Conservation (phyloP, 2,888 invertebrate species). For the Drosophila bunnanda region DNA sequence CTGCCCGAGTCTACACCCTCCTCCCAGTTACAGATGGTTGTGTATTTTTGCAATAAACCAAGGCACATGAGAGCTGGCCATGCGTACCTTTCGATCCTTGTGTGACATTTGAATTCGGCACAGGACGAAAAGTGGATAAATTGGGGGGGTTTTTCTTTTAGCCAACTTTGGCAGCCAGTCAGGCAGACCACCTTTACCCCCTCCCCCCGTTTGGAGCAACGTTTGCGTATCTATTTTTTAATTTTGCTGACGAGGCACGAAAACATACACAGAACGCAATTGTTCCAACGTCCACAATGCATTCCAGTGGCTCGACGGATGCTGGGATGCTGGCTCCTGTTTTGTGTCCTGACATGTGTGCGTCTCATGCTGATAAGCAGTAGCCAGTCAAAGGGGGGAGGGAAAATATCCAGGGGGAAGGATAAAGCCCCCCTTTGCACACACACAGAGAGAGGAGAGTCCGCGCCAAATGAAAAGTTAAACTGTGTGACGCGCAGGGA, state of each 20-base stretch:
- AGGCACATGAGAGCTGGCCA: conserved; percentile 59
- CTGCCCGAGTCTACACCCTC: not conserved
- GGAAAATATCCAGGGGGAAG: not conserved
- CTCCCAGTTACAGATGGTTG: conserved; percentile 42
- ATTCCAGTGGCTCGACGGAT: conserved; percentile 55
- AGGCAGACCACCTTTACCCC: not conserved
- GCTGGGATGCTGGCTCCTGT: conserved; percentile 36
- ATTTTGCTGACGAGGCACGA: conserved; percentile 79
- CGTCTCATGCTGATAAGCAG: conserved; percentile 79
- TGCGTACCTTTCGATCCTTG: conserved; percentile 78
- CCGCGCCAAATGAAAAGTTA: conserved; percentile 76
- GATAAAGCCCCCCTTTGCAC: not conserved
- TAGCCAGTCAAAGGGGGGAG: conserved; percentile 22
- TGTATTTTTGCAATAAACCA: conserved; percentile 75
- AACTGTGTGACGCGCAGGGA: conserved; percentile 73
- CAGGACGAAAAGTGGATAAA: conserved; percentile 12
- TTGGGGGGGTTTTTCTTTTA: conserved; percentile 57
- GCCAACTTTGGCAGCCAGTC: conserved; percentile 52
- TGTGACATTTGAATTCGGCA: conserved; percentile 79
- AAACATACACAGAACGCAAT: conserved; percentile 79
- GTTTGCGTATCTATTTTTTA: conserved; percentile 78
- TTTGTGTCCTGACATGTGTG: conserved; percentile 69
- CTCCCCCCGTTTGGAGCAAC: conserved; percentile 14
- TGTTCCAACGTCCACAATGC: conserved; percentile 74
- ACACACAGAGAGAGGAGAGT: conserved; percentile 22